Conservation (phyloP, 2,888 invertebrate genomes). For the Deroplatys truncata region DNA sequence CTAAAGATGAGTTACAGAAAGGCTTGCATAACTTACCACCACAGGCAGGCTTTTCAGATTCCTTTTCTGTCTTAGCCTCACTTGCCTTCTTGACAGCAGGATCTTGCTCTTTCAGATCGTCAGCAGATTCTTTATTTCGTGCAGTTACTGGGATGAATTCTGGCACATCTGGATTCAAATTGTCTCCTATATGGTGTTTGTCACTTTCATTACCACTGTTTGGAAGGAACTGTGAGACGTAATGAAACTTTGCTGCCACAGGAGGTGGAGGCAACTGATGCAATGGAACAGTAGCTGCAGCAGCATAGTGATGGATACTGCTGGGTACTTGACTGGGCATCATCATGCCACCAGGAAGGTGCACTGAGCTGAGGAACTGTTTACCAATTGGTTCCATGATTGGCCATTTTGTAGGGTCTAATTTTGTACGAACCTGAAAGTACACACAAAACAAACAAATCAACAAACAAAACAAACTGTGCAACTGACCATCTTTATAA, state of each 20-base stretch:
- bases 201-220: not conserved
- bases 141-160: slow-evolving; percentile 68
- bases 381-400: slow-evolving; percentile 54
- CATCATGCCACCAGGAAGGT: not conserved
- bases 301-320: slow-evolving; percentile 34
- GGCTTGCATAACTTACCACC: not conserved
- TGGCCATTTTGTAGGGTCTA: slow-evolving; percentile 86
- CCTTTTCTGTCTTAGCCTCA: slow-evolving; percentile 20
- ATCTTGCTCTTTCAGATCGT: slow-evolving; percentile 38
- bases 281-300: slow-evolving; percentile 6
- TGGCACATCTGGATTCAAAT: slow-evolving; percentile 79
- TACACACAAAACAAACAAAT: too few species aligned
- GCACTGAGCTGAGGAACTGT: not conserved
- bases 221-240: not conserved
- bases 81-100: slow-evolving; percentile 37
- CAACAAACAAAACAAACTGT: not conserved
- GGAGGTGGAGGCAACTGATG: slow-evolving; percentile 32
- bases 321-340: slow-evolving; percentile 16
- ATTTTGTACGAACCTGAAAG: slow-evolving; percentile 73
- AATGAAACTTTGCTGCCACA: slow-evolving; percentile 26
- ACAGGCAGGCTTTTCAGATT: slow-evolving; percentile 24
- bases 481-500: not conserved
- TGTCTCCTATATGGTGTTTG: slow-evolving; percentile 44
- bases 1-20: too few species aligned
- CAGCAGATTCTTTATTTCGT: not conserved